phyloP scores from a whole-genome alignment of 2,113 vertebrate genomes.

The Formicarius rufipectus region DNA sequence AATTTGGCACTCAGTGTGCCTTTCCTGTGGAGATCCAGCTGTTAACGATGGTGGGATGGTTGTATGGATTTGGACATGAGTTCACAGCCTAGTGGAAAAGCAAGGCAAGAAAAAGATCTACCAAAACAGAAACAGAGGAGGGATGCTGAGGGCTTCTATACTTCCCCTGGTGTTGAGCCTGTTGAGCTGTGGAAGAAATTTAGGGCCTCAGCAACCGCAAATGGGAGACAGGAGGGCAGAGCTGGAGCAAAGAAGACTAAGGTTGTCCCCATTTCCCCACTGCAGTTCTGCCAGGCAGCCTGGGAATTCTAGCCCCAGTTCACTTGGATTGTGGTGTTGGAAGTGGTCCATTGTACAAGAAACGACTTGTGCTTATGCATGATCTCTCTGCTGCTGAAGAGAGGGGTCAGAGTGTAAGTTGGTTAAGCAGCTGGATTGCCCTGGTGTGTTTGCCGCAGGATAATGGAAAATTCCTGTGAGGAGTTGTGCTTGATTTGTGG shows the following conservation, averaged over 20 bases:
- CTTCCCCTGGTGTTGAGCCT: fast-evolving
- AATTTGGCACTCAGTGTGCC: fast-evolving
- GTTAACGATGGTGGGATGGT: not conserved
- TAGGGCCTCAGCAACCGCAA: not conserved
- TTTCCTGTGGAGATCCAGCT: not conserved
- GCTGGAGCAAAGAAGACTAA: not conserved
- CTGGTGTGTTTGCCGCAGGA: constrained; percentile 27
- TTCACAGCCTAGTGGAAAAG: not conserved
- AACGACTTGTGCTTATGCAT: not conserved
- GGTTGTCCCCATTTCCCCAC: not conserved
- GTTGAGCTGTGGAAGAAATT: not conserved
- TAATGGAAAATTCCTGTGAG: constrained; percentile 65
- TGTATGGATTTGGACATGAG: not conserved
- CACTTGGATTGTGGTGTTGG: fast-evolving
- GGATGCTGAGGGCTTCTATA: not conserved
- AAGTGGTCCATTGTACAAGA: fast-evolving
- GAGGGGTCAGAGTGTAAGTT: not conserved
- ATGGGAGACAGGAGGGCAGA: not conserved
- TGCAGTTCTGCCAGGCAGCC: not conserved
- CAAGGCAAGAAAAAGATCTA: not conserved
- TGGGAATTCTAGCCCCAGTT: not conserved
- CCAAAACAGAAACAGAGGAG: not conserved
- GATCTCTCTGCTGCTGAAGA: not conserved
- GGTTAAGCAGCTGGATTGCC: not conserved
- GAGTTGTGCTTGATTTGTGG: constrained; percentile 35